These are phyloP conservation scores for Ranitomeya variabilis DNA, from an alignment of 2,113 vertebrate species.

Conservation along the genomic window DNA sequence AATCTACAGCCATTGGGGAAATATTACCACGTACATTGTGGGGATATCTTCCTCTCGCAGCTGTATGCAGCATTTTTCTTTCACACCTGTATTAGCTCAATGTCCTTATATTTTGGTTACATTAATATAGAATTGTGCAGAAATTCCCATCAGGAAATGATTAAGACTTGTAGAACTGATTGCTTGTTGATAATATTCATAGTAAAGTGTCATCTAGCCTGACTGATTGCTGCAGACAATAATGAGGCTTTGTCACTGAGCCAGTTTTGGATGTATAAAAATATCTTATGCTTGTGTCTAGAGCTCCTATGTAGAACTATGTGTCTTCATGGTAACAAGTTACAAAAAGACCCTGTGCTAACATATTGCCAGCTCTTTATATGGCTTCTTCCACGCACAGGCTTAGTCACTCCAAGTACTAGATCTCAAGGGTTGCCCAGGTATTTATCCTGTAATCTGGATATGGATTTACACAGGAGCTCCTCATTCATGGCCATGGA, in stretches of 20 bases:
- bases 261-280: background rate
- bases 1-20: constrained; percentile 1
- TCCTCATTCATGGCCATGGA: too few species aligned
- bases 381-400: too few species aligned
- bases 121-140: background rate
- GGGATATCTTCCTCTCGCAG: background rate
- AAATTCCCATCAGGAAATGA: background rate
- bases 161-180: background rate
- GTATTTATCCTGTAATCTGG: too few species aligned
- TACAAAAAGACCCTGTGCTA: too few species aligned
- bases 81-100: constrained; percentile 7
- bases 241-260: background rate
- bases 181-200: background rate
- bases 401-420: too few species aligned
- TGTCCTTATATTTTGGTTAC: background rate
- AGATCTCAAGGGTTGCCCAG: too few species aligned
- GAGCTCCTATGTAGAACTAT: background rate
- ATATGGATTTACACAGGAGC: too few species aligned
- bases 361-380: too few species aligned
- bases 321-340: background rate
- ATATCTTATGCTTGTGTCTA: background rate
- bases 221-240: background rate
- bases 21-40: background rate
- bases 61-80: background rate
- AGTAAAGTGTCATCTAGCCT: background rate